Evolutionary conservation across 2,888 invertebrate species (phyloP), one percentile per base, ranked within the genome.

Genomic region (Tupiocoris notatus): DNA sequence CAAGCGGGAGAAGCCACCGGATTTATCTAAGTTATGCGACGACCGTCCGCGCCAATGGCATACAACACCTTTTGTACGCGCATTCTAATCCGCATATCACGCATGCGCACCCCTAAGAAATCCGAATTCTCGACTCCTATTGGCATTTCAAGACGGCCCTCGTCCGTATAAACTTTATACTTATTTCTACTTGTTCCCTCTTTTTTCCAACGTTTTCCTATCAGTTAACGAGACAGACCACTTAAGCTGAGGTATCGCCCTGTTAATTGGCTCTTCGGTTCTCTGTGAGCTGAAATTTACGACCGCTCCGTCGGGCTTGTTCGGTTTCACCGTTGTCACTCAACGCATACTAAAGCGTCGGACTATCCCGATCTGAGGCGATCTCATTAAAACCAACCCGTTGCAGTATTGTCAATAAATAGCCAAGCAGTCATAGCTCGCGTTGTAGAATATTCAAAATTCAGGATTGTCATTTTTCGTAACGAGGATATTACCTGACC

Each of bases 21-120:
- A 58, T 58, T 63, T 73, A 73, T 73, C 73, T 73, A 73, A 73
- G 73, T 73, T 73, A 75, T 75, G 75, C 75, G 65, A 59, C 25
- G 71, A 16, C 59, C n/a, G 17, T 68, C 56, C 68, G 22, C 68
- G 21, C 39, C 23, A 54, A 22, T 56, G 21, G 39, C 39, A 39
- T 39, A 39, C 39, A 39, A 39, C 39, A 56, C 39, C 67, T 39
- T n/a, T 67, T 24, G 24, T 20, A 21, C 54, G 68, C 68, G 18
- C 22, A 54, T 54, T 23, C 68, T 68, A 68, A 68, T 68, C 68
- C 68, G 56, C 68, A 68, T 68, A 68, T 68, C 68, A 68, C 68
- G 68, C 68, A 39, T 39, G 39, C 39, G 39, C 39, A 39, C 39
- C 39, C 39, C 3, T 39, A 39, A 7, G 12, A 3, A 39, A 39